Evolutionary conservation across 2,113 vertebrate species (phyloP).

Genomic region (Grallaria varia): DNA sequence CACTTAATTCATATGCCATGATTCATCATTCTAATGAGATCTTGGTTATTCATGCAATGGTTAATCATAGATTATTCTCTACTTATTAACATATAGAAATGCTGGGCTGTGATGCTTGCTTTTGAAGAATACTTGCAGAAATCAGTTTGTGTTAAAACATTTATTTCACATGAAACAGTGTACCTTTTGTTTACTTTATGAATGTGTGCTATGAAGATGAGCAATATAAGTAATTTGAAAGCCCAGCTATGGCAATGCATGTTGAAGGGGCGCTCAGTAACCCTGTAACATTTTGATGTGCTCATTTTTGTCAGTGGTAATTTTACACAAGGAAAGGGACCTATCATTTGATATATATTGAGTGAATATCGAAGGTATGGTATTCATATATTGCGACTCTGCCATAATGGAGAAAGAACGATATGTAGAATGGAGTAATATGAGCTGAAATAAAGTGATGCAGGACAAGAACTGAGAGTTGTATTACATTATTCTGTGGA

Average conservation of each 20-base stretch:
- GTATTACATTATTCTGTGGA: slow-evolving; percentile 42
- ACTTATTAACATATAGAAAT: neutral
- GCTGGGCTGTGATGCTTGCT: neutral
- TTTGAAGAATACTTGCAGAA: slow-evolving; percentile 34
- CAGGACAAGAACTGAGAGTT: neutral
- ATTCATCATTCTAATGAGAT: slow-evolving; percentile 34
- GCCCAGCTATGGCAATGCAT: neutral
- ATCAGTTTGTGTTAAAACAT: neutral
- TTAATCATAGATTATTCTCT: slow-evolving; percentile 39
- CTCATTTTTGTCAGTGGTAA: neutral
- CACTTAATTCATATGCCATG: slow-evolving; percentile 12
- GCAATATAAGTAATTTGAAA: neutral
- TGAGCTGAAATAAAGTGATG: slow-evolving; percentile 43
- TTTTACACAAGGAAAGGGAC: neutral
- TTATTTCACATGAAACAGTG: neutral
- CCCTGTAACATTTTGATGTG: neutral
- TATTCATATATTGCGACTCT: slow-evolving; percentile 26
- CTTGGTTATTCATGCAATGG: slow-evolving; percentile 24
- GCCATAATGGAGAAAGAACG: neutral
- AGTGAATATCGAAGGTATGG: neutral
- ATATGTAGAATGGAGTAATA: slow-evolving; percentile 15
- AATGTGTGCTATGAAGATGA: neutral
- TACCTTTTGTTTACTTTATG: neutral
- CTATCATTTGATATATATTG: neutral
- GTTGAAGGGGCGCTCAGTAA: neutral